Conservation (phyloP, 1,140 invertebrate species). For the Bombus impatiens region DNA sequence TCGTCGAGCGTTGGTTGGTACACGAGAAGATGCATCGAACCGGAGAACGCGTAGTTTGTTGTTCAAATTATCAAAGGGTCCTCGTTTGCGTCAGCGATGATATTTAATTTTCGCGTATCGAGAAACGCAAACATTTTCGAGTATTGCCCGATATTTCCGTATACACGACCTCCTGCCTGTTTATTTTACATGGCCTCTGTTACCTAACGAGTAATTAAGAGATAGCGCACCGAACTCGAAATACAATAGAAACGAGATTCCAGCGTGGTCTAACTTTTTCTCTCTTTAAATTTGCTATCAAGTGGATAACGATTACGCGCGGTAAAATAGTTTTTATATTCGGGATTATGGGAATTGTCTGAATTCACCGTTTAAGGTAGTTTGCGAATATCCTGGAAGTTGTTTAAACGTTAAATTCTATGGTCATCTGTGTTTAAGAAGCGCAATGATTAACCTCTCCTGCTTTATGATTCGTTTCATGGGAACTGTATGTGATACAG, state of each 20-base stretch:
- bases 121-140: conserved; percentile 23
- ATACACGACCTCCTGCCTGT: not conserved
- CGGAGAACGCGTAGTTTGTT: conserved; percentile 43
- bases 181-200: not conserved
- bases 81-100: conserved; percentile 33
- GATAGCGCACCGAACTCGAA: not conserved
- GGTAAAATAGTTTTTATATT: not conserved
- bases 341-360: not conserved
- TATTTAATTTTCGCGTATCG: conserved; percentile 33
- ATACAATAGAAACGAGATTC: not conserved
- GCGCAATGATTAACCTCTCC: too few species aligned
- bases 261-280: not conserved
- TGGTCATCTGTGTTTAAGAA: too few species aligned
- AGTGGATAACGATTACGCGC: not conserved
- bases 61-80: conserved; percentile 49
- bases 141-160: conserved; percentile 5
- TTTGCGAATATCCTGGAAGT: too few species aligned
- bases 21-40: conserved; percentile 43
- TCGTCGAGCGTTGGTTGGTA: conserved; percentile 6
- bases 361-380: too few species aligned
- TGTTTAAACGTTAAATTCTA: too few species aligned
- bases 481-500: too few species aligned
- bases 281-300: not conserved
- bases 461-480: too few species aligned
- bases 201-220: conserved; percentile 8